phyloP scores from a whole-genome alignment of 1,140 invertebrate genomes.

The Drosophila oshimai region DNA sequence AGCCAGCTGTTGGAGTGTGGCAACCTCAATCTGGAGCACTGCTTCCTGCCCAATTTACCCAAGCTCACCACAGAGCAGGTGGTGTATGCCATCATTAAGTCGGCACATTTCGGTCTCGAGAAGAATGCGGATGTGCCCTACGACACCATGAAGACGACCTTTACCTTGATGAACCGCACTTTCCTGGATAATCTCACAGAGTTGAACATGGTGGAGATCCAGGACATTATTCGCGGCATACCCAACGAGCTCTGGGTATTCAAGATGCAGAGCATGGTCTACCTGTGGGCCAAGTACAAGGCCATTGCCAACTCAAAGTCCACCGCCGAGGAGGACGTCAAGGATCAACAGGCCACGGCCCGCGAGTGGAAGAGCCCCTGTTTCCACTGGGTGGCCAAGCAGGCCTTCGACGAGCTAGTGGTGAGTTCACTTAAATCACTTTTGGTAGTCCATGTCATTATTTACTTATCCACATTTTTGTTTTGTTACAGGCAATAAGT shows the following conservation, averaged over 20 bases:
- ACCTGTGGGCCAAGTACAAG: slow-evolving; percentile 54
- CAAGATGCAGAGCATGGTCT: slow-evolving; percentile 65
- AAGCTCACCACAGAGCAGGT: slow-evolving; percentile 55
- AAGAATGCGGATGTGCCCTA: slow-evolving; percentile 63
- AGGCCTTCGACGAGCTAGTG: slow-evolving; percentile 59
- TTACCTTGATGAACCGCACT: slow-evolving; percentile 62
- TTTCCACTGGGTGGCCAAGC: slow-evolving; percentile 68
- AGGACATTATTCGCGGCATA: slow-evolving; percentile 54
- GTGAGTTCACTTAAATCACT: slow-evolving; percentile 12
- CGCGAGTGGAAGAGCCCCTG: slow-evolving; percentile 55
- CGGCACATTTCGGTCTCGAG: slow-evolving; percentile 45
- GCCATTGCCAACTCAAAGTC: slow-evolving; percentile 5
- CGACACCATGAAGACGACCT: slow-evolving; percentile 61
- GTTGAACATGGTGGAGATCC: slow-evolving; percentile 36
- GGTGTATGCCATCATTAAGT: slow-evolving; percentile 48
- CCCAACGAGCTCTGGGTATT: slow-evolving; percentile 63
- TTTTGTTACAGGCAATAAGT: slow-evolving; percentile 51
- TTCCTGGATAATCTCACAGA: slow-evolving; percentile 58
- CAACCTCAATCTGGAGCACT: slow-evolving; percentile 52
- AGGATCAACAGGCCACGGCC: slow-evolving; percentile 48
- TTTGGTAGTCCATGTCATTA: neutral
- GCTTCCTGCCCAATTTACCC: slow-evolving; percentile 59
- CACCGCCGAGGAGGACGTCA: slow-evolving; percentile 13
- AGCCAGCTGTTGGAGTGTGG: slow-evolving; percentile 35
- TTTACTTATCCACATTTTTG: slow-evolving; percentile 46